phyloP scores from a whole-genome alignment of 2,888 invertebrate species.

The Ophioninae sp. region DNA sequence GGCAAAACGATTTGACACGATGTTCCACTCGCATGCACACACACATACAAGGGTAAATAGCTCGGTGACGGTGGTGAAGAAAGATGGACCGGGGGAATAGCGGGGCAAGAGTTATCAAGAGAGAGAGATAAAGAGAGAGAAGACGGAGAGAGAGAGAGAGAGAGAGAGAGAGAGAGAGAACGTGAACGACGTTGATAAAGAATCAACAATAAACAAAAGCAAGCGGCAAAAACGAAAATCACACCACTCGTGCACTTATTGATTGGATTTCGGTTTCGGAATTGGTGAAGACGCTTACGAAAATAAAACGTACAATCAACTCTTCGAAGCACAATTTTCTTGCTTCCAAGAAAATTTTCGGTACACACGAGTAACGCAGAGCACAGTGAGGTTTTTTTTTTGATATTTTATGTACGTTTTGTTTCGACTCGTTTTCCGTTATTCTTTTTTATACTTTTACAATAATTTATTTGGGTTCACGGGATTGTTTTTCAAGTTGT shows the following conservation, averaged over 20 bases:
- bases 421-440: background rate
- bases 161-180: slow-evolving; percentile 32
- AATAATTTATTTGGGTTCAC: slow-evolving; percentile 29
- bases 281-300: background rate
- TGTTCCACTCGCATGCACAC: slow-evolving; percentile 4
- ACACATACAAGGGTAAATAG: slow-evolving; percentile 23
- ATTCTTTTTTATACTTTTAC: slow-evolving; percentile 19
- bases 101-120: background rate
- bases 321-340: background rate
- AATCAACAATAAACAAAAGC: slow-evolving; percentile 19
- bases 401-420: background rate
- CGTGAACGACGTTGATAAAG: slow-evolving; percentile 33
- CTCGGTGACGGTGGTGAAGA: slow-evolving; percentile 35
- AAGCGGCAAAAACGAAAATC: slow-evolving; percentile 20
- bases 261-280: slow-evolving; percentile 13
- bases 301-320: background rate
- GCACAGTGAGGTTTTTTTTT: slow-evolving; percentile 17
- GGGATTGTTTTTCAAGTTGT: slow-evolving; percentile 20
- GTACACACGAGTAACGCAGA: slow-evolving; percentile 9
- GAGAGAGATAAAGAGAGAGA: slow-evolving; percentile 7
- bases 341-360: slow-evolving; percentile 8
- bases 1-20: slow-evolving; percentile 40
- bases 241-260: slow-evolving; percentile 27
- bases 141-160: slow-evolving; percentile 21
- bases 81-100: slow-evolving; percentile 13